phyloP scores from a whole-genome alignment of 92 coral and sea anemone species.

The Phenganax stokvisi region DNA sequence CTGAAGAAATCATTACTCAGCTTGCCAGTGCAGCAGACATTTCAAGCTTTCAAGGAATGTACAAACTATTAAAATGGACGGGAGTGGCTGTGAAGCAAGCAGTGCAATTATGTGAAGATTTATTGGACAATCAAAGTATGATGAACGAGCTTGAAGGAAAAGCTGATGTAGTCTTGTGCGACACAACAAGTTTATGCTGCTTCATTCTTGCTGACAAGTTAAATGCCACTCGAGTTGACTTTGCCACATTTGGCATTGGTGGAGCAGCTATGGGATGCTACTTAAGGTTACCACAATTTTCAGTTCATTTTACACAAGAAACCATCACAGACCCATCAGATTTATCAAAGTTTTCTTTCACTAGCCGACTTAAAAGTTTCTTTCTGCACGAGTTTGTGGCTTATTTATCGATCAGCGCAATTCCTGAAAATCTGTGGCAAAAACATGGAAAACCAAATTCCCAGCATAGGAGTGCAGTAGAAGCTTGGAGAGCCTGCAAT shows the following conservation, averaged over 20 bases:
- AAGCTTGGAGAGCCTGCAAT: conserved; percentile 53
- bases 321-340: not conserved
- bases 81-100: not conserved
- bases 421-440: conserved; percentile 9
- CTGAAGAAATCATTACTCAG: conserved; percentile 7
- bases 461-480: conserved; percentile 42
- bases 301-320: conserved; percentile 8
- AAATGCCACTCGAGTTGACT: conserved; percentile 18
- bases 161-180: conserved; percentile 35
- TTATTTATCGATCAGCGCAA: not conserved
- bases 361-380: conserved; percentile 23
- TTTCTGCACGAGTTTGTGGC: not conserved
- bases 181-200: conserved; percentile 18
- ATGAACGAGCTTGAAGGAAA: conserved; percentile 12
- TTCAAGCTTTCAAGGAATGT: not conserved
- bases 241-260: conserved; percentile 1
- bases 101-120: conserved; percentile 24
- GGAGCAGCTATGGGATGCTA: not conserved
- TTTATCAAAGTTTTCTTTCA: conserved; percentile 23
- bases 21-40: not conserved
- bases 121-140: conserved; percentile 11
- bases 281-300: conserved; percentile 6
- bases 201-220: conserved; percentile 25
- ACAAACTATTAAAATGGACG: not conserved
- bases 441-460: conserved; percentile 42